Percentiles rank a stretch among this genome's conserved stretches.
Evolutionary conservation across 2,888 invertebrate genomes (phyloP).

Genomic region (Dryadula phaetusa): DNA sequence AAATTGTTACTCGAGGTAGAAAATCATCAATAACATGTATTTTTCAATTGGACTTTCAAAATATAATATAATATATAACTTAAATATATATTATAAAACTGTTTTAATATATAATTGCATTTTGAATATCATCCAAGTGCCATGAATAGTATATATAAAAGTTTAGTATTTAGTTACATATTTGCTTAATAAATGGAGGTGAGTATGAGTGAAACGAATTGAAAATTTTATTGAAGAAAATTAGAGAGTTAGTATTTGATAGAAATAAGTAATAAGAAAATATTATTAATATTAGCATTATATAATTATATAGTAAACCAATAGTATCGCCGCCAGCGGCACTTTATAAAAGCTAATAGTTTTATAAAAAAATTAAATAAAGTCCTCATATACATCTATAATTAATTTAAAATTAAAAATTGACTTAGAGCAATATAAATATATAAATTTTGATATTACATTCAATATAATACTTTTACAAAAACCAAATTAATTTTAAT

Average conservation of each 20-base stretch:
- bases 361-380: neutral
- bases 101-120: neutral
- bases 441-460: too few species aligned
- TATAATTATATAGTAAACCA: neutral
- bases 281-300: neutral
- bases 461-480: too few species aligned
- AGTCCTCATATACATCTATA: neutral
- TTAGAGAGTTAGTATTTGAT: neutral
- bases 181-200: slow-evolving; percentile 27
- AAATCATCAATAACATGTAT: too few species aligned
- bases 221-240: slow-evolving; percentile 1
- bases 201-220: slow-evolving; percentile 35
- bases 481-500: too few species aligned
- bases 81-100: too few species aligned
- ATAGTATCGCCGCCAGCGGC: slow-evolving; percentile 11
- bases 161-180: slow-evolving; percentile 39
- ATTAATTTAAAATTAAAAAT: neutral
- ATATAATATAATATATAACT: neutral
- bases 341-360: neutral
- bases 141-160: slow-evolving; percentile 38
- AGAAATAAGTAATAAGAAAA: neutral
- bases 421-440: neutral
- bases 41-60: too few species aligned
- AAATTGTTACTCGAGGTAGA: too few species aligned
- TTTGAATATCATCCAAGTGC: slow-evolving; percentile 37